phyloP scores from a whole-genome alignment of 2,113 vertebrate genomes.

The Laticauda laticaudata region DNA sequence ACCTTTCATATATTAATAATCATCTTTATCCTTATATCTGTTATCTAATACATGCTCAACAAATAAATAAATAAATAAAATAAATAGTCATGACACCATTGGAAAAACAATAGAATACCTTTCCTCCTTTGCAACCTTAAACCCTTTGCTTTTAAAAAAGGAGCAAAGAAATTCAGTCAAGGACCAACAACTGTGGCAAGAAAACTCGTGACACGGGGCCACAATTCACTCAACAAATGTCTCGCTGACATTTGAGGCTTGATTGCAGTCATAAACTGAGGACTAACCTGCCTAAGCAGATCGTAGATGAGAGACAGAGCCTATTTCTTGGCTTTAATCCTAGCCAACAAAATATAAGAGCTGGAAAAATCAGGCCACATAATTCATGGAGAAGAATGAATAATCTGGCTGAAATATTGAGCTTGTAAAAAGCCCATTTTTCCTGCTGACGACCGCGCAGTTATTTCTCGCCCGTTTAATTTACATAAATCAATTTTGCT shows the following conservation, averaged over 20 bases:
- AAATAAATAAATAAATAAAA: too few species aligned
- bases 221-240: not conserved
- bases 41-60: too few species aligned
- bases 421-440: conserved; percentile 60
- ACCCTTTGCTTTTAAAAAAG: too few species aligned
- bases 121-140: too few species aligned
- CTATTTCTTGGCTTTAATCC: conserved; percentile 59
- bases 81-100: too few species aligned
- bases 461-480: conserved; percentile 62
- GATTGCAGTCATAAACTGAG: not conserved
- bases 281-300: conserved; percentile 41
- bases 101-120: too few species aligned
- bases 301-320: conserved; percentile 60
- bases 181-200: too few species aligned
- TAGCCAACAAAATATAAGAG: conserved; percentile 60
- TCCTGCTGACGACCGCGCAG: conserved; percentile 52
- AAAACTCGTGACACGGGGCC: too few species aligned
- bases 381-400: conserved; percentile 61
- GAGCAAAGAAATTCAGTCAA: too few species aligned
- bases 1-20: too few species aligned
- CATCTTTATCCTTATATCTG: too few species aligned
- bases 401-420: conserved; percentile 64
- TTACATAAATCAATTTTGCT: conserved; percentile 62
- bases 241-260: not conserved
- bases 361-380: conserved; percentile 44